Base-by-base conservation (phyloP, 2,888 invertebrate species). In the Parnassius smintheus region DNA sequence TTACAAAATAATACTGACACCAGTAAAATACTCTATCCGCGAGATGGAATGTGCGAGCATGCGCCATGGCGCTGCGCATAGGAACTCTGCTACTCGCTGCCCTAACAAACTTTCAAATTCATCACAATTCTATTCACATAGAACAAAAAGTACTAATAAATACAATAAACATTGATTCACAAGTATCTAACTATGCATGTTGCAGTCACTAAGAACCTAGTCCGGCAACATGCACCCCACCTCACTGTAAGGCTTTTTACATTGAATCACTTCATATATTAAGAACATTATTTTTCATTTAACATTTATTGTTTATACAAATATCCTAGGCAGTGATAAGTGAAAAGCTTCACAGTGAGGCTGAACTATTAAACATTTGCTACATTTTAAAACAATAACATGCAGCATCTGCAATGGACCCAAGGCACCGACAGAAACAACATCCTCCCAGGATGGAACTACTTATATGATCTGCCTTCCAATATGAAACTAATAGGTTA, bases 1-100 rank as follows among this genome's bases (percentile, higher is more conserved):
- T 88, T 91, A 91, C 89, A 87, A 88, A 86, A 91, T 91, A 91
- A 91, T 91, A 91, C 91, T 91, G 91, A 88, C 86, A 88, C 88
- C 90, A 90, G 88, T 88, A 87, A 86, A 83, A 84, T 83, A 88
- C 82, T 85, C 85, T 85, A 83, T 83, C 82, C 82, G 75, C 81
- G 75, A 77, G 90, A 84, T 88, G 91, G 91, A 91, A 89, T 88
- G 89, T 88, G 86, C 84, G 77, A 82, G 83, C 82, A 68, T 66
- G 72, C 77, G 84, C 83, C 74, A 67, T 70, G 68, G 62, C 71
- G 75, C 78, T 78, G 77, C 82, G 78, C 75, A 76, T 81, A 82
- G 85, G 85, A 84, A 86, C 85, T 79, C 78, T 78, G 77, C 85
- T 82, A 81, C 85, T 86, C 82, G 78, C 84, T 76, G 81, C 80